These are phyloP conservation scores for Myotis brandtii DNA, from an alignment of 2,113 vertebrate genomes.

Conservation along the genomic window DNA sequence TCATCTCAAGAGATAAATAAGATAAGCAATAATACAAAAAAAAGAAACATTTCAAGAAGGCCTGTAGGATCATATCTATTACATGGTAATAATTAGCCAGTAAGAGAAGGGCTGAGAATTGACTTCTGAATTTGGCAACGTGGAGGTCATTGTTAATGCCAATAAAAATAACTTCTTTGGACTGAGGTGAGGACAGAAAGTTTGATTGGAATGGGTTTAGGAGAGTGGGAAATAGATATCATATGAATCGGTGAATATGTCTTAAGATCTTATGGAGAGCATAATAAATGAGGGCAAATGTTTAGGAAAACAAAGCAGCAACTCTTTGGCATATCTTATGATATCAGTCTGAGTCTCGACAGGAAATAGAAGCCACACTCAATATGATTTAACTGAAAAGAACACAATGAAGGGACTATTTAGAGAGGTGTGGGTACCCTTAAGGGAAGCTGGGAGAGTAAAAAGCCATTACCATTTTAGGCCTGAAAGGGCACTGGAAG, in stretches of 20 bases:
- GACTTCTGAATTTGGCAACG: background rate
- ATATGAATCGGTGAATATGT: background rate
- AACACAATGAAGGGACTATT: background rate
- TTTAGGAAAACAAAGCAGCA: conserved; percentile 21
- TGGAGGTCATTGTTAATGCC: background rate
- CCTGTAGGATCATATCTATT: background rate
- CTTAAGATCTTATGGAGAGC: background rate
- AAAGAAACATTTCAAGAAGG: background rate
- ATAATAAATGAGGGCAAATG: conserved; percentile 21
- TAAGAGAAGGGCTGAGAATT: background rate
- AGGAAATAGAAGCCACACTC: conserved; percentile 20
- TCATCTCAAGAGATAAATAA: background rate
- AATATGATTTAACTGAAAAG: conserved; percentile 37
- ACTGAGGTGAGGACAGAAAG: background rate
- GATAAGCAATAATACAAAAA: background rate
- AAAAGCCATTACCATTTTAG: background rate
- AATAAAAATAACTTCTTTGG: background rate
- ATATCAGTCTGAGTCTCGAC: background rate
- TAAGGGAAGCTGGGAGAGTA: background rate
- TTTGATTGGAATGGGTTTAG: background rate
- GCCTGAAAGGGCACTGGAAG: background rate
- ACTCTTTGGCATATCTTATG: background rate
- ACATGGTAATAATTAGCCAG: background rate
- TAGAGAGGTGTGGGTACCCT: background rate
- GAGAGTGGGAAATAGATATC: background rate